phyloP scores from a whole-genome alignment of 2,113 vertebrate genomes.

The Zootoca vivipara region DNA sequence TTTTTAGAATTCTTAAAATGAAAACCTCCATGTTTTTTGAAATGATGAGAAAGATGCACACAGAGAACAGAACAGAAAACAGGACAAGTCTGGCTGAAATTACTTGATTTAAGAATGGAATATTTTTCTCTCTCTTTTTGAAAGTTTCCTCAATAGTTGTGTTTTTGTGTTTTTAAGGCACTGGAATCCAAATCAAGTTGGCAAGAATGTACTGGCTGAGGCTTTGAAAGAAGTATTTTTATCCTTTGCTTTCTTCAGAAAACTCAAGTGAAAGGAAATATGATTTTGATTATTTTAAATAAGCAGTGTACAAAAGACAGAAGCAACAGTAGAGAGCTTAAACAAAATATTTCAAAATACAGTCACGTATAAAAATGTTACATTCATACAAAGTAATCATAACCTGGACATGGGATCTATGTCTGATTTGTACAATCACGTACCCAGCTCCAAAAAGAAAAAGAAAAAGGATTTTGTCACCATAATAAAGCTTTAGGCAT shows the following conservation, averaged over 20 bases:
- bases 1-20: not conserved
- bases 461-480: not conserved
- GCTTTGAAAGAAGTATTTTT: not conserved
- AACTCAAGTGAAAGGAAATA: not conserved
- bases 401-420: not conserved
- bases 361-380: no score
- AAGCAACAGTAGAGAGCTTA: no score
- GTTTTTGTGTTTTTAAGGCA: not conserved
- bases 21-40: not conserved
- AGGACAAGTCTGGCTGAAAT: not conserved
- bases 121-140: accelerated
- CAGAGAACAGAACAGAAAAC: not conserved
- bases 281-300: no score
- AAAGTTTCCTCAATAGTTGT: not conserved
- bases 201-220: not conserved
- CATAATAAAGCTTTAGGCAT: not conserved
- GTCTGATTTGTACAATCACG: not conserved
- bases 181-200: not conserved
- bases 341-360: no score
- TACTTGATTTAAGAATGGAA: not conserved
- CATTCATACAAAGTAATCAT: not conserved
- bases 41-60: not conserved
- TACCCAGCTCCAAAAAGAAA: not conserved
- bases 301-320: no score
- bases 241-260: not conserved